Base-by-base conservation (phyloP, 2,797 vertebrate genomes). In the Anisognathus igniventris region DNA sequence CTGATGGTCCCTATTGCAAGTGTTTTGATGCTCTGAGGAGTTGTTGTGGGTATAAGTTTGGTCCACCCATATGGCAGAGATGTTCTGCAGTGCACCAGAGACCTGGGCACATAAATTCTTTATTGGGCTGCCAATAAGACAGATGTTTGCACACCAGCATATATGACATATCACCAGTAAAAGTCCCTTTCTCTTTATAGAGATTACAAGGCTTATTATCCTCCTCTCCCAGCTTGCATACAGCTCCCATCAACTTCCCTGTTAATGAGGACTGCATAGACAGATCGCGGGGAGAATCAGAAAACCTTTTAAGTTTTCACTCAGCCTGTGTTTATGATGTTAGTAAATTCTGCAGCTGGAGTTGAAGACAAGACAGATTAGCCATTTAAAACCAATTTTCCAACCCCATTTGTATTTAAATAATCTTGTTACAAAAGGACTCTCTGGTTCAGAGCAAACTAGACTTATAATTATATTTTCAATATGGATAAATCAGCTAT, bases 301-400 rank as follows among this genome's bases (percentile, higher is more conserved):
- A 94, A 95, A 96, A 78, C 73, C 76, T 91, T 70, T 93, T 90
- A 74, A 35, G 57, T 94, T 97, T 95, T 97, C 83, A 72, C 93
- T 94, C 95, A 88, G 96, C 62, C 87, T 73, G 21, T 86, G 83
- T 97, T 97, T 97, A 95, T 91, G 87, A 92, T 96, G 95, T 96
- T 96, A 93, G 95, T 95, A 90, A 93, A 95, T 96, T 96, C 92
- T 96, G 75, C 60, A 94, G 84, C 95, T 97, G 86, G 93, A 94
- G 77, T 86, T 82, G 88, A 97, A 96, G 93, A 88, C 95, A 95
- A 96, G 91, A 96, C 90, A 92, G 93, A 97, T 92, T 91, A 95
- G 97, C 79, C 86, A 91, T 92, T 98, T 96, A 97, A 97, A 97
- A 95, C 96, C 94, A 95, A 95, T 97, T 97, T 95, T 96, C 91